A percentile compares a stretch with the other conserved stretches of the same genome.
These are phyloP conservation scores for Emydura subglobosa DNA, from an alignment of 2,113 vertebrate genomes.

Conservation along the genomic window DNA sequence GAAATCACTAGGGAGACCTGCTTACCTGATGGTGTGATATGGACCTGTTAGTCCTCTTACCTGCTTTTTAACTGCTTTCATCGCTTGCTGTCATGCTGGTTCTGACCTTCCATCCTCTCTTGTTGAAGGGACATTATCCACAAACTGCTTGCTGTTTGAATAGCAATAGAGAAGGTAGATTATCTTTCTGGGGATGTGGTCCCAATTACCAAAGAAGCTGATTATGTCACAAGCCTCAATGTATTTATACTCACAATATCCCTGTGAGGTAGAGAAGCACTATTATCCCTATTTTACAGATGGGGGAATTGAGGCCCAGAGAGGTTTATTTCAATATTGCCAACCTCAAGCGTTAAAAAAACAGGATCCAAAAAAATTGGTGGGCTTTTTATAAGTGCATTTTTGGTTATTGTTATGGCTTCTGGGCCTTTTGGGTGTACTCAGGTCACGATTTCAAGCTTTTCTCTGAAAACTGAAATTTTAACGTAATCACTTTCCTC, in stretches of 20 bases:
- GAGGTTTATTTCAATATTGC: background rate
- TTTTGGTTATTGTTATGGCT: background rate
- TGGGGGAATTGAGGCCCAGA: background rate
- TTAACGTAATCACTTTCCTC: background rate
- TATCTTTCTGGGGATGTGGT: rapidly evolving
- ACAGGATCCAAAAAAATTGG: background rate
- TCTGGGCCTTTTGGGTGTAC: background rate
- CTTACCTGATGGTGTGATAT: too few species aligned
- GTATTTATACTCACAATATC: background rate
- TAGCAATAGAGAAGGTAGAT: background rate
- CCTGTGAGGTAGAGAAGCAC: background rate
- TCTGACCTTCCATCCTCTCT: background rate
- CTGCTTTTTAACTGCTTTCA: background rate
- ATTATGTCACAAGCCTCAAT: background rate
- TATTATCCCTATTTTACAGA: background rate
- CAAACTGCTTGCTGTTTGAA: background rate
- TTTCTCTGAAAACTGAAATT: constrained; percentile 1
- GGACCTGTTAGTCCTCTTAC: background rate
- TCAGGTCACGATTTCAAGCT: background rate
- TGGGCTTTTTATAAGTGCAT: background rate
- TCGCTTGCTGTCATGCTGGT: background rate
- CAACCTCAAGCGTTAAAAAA: background rate
- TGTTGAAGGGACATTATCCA: rapidly evolving
- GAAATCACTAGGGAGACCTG: background rate
- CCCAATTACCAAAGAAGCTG: rapidly evolving